These are phyloP conservation scores for Pelusios castaneus DNA, from an alignment of 2,113 vertebrate genomes.

Conservation along the genomic window DNA sequence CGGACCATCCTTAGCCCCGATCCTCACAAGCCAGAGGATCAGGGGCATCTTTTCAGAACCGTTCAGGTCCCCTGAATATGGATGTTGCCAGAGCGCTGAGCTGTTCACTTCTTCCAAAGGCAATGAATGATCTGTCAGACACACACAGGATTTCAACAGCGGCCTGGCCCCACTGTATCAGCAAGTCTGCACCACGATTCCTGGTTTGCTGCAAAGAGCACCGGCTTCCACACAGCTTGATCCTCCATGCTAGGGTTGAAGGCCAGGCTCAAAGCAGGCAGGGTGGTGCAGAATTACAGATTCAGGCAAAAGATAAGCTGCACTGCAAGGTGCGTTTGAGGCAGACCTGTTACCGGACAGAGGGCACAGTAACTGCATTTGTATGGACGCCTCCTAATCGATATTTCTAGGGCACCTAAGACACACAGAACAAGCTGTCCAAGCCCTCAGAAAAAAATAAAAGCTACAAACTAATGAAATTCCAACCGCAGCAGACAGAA, in stretches of 20 bases:
- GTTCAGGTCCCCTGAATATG: fast-evolving
- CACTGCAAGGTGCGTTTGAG: not conserved
- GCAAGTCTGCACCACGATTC: fast-evolving
- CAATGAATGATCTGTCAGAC: not conserved
- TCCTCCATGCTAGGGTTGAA: fast-evolving
- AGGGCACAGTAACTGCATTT: fast-evolving
- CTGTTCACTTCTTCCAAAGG: not conserved
- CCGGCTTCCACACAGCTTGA: fast-evolving
- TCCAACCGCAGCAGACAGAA: not conserved
- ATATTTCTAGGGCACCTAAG: not conserved
- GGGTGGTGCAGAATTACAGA: fast-evolving
- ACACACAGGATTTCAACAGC: fast-evolving
- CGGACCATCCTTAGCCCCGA: not conserved
- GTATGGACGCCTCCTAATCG: not conserved
- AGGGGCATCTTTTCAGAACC: not conserved
- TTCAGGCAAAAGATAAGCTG: not conserved
- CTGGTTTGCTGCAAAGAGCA: not conserved
- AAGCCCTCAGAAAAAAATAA: not conserved
- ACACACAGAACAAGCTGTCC: not conserved
- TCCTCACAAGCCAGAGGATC: not conserved
- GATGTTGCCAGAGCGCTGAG: not conserved
- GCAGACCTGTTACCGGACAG: not conserved
- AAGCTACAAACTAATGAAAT: not conserved
- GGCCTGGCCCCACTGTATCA: too few species aligned
- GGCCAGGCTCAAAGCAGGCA: not conserved